These are phyloP conservation scores for Anagyrus pseudococci DNA, from an alignment of 2,888 invertebrate species.

Conservation along the genomic window DNA sequence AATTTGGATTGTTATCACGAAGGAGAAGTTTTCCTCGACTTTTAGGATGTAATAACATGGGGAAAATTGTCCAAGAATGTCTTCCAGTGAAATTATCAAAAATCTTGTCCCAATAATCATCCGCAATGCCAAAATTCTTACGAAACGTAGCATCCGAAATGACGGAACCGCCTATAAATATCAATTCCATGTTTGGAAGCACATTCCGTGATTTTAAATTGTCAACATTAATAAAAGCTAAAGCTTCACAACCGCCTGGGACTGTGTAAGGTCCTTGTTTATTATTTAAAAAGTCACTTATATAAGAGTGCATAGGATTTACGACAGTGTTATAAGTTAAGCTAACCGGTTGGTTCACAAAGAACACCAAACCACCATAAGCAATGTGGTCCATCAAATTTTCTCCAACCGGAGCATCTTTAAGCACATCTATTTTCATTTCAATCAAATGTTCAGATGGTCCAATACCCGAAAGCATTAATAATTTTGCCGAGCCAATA, in stretches of 20 bases:
- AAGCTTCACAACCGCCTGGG: conserved; percentile 72
- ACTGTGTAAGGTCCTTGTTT: conserved; percentile 68
- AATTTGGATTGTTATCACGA: background rate
- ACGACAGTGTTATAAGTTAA: conserved; percentile 11
- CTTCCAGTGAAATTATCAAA: background rate
- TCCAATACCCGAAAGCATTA: conserved; percentile 83
- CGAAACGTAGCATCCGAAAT: background rate
- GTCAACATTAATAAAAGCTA: conserved; percentile 70
- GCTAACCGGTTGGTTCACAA: conserved; percentile 56
- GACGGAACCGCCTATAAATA: background rate
- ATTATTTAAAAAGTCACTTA: conserved; percentile 65
- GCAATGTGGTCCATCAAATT: conserved; percentile 76
- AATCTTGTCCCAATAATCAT: background rate
- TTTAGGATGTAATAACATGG: background rate
- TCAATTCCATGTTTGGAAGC: conserved; percentile 64
- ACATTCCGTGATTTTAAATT: conserved; percentile 65
- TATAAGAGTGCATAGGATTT: conserved; percentile 30
- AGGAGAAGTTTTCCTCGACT: background rate
- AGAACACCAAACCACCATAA: conserved; percentile 70
- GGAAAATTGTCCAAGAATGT: background rate
- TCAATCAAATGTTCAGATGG: conserved; percentile 68
- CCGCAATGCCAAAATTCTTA: background rate
- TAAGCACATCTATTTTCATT: conserved; percentile 65
- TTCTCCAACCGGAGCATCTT: conserved; percentile 71
- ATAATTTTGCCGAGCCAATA: conserved; percentile 77